Base-by-base conservation (phyloP, 2,888 invertebrate genomes). In the Thera britannica region DNA sequence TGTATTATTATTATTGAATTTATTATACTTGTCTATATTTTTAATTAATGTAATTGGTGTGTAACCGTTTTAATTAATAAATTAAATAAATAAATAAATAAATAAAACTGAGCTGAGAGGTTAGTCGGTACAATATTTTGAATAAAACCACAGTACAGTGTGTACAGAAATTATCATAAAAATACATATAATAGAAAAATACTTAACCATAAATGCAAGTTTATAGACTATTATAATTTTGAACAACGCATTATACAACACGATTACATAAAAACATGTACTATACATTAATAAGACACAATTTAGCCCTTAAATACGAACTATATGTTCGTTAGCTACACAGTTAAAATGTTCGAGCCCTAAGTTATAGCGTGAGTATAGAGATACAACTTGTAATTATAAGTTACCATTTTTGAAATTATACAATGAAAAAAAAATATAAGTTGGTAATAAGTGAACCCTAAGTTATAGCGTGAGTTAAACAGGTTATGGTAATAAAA, bases 231-330 rank as follows among this genome's bases (percentile, higher is more conserved):
- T 7, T 54, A 65, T 61, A 68, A 67, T 68, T 71, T 60, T 62
- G 68, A 73, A 70, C 70, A 72, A 72, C 66, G 67, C 65, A 55
- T 41, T 57, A 48, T 12, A 34, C 44, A 65, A 67, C 35, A 68
- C 23, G 62, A 61, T 61, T 67, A 72, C 65, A 74, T 55, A 67
- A 38, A 73, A 41, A 65, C 34, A 75, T 70, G 71, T 75, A 71
- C 74, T 75, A 78, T 76, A 80, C 68, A 77, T 82, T 85, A 85
- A 83, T 86, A 87, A 87, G 87, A 85, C 87, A 87, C 87, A 73
- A 75, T 63, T 85, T 82, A 83, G 83, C 85, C 85, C 76, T 75
- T 70, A 72, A 72, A 76, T 72, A 76, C 75, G 65, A 69, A 72
- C 65, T 3, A 52, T 62, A 38, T 69, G 75, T 73, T 71, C 75